phyloP scores from a whole-genome alignment of 2,888 invertebrate species.

The Epistrophe eligans region DNA sequence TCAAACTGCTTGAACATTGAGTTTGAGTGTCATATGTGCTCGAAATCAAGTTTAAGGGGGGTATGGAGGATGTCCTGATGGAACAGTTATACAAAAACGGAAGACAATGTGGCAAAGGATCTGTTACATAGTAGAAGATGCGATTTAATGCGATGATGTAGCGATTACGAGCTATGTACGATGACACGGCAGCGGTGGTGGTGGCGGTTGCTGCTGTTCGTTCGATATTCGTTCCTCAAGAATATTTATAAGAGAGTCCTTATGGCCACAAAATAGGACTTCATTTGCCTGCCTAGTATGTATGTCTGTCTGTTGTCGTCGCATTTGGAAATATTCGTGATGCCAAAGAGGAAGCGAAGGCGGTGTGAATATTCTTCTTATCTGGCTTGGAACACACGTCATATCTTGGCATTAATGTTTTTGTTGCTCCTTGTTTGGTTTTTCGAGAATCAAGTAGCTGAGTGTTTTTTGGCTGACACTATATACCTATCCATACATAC shows the following conservation, averaged over 20 bases:
- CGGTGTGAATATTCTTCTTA: slow-evolving; percentile 65
- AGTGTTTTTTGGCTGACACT: slow-evolving; percentile 9
- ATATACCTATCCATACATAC: background rate
- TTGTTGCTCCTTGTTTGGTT: slow-evolving; percentile 65
- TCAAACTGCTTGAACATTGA: slow-evolving; percentile 42
- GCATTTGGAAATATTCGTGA: slow-evolving; percentile 68
- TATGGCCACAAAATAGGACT: slow-evolving; percentile 56
- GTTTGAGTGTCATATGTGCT: slow-evolving; percentile 67
- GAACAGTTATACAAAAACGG: slow-evolving; percentile 63
- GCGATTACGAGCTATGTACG: slow-evolving; percentile 50
- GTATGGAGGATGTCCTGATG: slow-evolving; percentile 28
- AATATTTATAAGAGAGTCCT: slow-evolving; percentile 18
- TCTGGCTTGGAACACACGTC: slow-evolving; percentile 75
- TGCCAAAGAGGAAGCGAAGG: slow-evolving; percentile 65
- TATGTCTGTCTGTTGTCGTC: slow-evolving; percentile 44
- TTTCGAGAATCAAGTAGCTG: background rate
- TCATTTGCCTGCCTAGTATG: slow-evolving; percentile 61
- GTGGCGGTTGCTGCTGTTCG: background rate
- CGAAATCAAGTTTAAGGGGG: background rate
- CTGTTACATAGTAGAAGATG: slow-evolving; percentile 68
- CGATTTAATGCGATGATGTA: slow-evolving; percentile 73
- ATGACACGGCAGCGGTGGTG: background rate
- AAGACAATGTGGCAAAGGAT: slow-evolving; percentile 74
- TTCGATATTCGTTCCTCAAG: slow-evolving; percentile 16
- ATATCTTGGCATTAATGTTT: slow-evolving; percentile 76